Evolutionary conservation across 2,888 invertebrate species (phyloP).

Genomic region (Onthophagus sagittarius): DNA sequence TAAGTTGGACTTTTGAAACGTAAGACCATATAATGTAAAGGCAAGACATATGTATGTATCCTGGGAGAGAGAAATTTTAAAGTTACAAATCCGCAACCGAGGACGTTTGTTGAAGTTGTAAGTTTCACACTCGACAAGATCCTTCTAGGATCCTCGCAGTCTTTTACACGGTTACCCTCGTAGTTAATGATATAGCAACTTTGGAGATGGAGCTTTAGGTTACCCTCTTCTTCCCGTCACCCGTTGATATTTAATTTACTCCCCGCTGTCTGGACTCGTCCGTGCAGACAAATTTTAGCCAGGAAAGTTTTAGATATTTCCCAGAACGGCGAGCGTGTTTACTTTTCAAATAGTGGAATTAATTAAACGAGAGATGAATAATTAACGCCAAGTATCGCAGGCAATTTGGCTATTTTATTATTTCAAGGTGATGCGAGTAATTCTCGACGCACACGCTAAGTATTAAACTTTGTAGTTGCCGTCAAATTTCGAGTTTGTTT

Average conservation of each 20-base stretch:
- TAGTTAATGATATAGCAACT: neutral
- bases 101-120: neutral
- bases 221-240: neutral
- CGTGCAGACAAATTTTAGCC: neutral
- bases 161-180: neutral
- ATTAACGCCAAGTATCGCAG: neutral
- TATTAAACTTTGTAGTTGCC: neutral
- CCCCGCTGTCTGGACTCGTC: neutral
- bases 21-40: neutral
- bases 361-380: neutral
- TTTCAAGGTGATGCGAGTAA: neutral
- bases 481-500: neutral
- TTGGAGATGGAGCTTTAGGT: neutral
- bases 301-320: neutral
- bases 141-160: neutral
- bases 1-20: neutral
- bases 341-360: neutral
- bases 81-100: neutral
- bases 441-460: neutral
- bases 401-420: neutral
- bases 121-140: neutral
- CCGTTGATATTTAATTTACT: constrained; percentile 5
- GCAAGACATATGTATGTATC: neutral
- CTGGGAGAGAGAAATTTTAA: neutral
- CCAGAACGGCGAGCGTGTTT: neutral